Base-by-base conservation (phyloP, 2,888 invertebrate species). In the Cerceris ruficornis region DNA sequence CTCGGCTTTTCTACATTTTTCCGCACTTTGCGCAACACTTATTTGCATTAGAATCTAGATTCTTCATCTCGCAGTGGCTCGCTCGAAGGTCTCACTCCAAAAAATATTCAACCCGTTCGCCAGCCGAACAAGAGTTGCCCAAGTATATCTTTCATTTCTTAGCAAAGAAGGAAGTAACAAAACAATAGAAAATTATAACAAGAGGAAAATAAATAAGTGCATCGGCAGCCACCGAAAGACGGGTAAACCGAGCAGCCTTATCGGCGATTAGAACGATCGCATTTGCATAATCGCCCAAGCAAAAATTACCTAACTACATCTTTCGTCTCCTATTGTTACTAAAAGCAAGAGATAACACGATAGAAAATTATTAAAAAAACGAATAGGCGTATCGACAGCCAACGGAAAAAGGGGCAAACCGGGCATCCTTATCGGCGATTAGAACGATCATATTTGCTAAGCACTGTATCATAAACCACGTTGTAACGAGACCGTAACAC, bases 401-500 rank as follows among this genome's bases (percentile, higher is more conserved):
- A 28, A 28, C 28, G 4, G 28, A 28, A 28, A 28, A 28, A 28
- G 28, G 28, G 28, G 1, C 28, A 28, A 28, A 42, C 14, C 52
- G n/a, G 41, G 17, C 13, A 50, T 13, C 66, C 71, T 77, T 77
- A 77, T 78, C 77, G 64, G 14, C 67, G 70, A 78, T 78, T 78
- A 77, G 67, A 78, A 65, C 57, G 61, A 7, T 60, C 58, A 64
- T 61, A 68, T 78, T 78, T 73, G 71, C 58, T 73, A 78, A 78
- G 62, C 64, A 58, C 9, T 14, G 43, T 39, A 11, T 52, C 60
- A 66, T 78, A 79, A 78, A 78, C 73, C 66, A 66, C n/a, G 58
- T 58, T 50, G 46, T 72, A 78, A 78, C 71, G 77, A 67, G 67
- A 71, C 71, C 60, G 64, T 72, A 72, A 78, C 77, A 61, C 70